A percentile compares a stretch with the other conserved stretches of the same genome.
These are phyloP conservation scores for Alaudala cheleensis DNA, from an alignment of 2,113 vertebrate species.

Conservation along the genomic window DNA sequence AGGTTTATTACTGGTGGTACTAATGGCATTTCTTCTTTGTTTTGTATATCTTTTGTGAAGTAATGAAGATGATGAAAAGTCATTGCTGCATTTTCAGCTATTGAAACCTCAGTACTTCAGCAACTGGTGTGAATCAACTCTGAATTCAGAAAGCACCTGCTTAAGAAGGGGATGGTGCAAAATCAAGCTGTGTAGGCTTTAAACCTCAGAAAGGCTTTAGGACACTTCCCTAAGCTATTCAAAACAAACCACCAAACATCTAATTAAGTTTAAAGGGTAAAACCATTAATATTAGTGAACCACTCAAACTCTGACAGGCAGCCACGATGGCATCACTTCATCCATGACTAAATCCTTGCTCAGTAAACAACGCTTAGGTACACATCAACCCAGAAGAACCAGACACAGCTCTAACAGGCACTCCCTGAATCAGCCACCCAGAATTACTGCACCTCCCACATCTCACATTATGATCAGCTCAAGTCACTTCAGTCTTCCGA, in stretches of 20 bases:
- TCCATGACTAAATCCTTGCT: not conserved
- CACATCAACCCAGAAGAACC: not conserved
- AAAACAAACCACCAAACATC: not conserved
- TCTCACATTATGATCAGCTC: not conserved
- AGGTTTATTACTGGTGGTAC: not conserved
- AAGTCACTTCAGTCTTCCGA: not conserved
- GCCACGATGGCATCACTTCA: rapidly evolving
- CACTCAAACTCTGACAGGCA: not conserved
- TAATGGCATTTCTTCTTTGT: not conserved
- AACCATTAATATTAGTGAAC: not conserved
- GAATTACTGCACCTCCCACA: not conserved
- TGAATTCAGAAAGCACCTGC: not conserved
- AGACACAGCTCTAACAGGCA: not conserved
- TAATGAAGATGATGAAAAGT: rapidly evolving
- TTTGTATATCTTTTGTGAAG: not conserved
- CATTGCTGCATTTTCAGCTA: not conserved
- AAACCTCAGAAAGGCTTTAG: not conserved
- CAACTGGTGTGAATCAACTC: not conserved
- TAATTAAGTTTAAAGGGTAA: not conserved
- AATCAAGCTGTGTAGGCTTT: not conserved
- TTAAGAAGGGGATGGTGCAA: not conserved
- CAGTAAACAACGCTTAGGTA: not conserved
- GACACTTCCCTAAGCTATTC: not conserved
- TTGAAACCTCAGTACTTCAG: not conserved
- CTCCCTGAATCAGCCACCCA: not conserved